phyloP scores from a whole-genome alignment of 2,113 vertebrate species.

The Tapirus terrestris region DNA sequence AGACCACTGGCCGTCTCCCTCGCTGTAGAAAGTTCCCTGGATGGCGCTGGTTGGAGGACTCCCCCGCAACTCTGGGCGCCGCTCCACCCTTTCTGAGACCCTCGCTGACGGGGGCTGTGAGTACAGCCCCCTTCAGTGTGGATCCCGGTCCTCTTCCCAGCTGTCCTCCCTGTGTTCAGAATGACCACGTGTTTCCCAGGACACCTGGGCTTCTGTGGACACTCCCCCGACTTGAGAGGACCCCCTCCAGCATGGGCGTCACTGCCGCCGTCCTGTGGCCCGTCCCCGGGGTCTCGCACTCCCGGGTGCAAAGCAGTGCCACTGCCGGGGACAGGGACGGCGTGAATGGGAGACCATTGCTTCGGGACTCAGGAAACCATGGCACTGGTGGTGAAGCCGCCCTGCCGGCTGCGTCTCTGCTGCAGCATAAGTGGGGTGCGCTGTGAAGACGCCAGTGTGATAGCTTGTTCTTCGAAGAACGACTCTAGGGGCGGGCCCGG shows the following conservation, averaged over 20 bases:
- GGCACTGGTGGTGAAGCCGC: constrained; percentile 80
- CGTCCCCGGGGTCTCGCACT: constrained; percentile 72
- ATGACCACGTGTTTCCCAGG: too few species aligned
- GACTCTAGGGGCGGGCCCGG: background rate
- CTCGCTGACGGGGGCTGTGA: too few species aligned
- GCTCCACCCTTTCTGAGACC: background rate
- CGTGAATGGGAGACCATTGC: constrained; percentile 68
- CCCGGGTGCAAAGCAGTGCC: constrained; percentile 50
- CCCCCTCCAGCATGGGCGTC: background rate
- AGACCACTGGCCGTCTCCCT: accelerated
- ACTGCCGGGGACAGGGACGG: constrained; percentile 76
- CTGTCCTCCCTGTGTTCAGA: background rate
- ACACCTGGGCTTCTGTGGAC: background rate
- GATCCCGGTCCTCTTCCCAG: too few species aligned
- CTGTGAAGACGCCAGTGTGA: constrained; percentile 72
- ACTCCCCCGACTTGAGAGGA: background rate
- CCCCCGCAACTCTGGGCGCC: background rate
- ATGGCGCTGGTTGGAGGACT: background rate
- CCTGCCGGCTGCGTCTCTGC: constrained; percentile 65
- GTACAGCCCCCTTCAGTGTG: background rate
- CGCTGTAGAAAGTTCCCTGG: background rate
- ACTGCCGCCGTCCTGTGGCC: constrained; percentile 56
- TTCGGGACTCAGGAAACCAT: constrained; percentile 79
- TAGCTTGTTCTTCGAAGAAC: constrained; percentile 82
- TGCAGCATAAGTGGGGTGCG: constrained; percentile 70